Evolutionary conservation across 2,113 vertebrate species (phyloP).

Genomic region (Barnardius zonarius): DNA sequence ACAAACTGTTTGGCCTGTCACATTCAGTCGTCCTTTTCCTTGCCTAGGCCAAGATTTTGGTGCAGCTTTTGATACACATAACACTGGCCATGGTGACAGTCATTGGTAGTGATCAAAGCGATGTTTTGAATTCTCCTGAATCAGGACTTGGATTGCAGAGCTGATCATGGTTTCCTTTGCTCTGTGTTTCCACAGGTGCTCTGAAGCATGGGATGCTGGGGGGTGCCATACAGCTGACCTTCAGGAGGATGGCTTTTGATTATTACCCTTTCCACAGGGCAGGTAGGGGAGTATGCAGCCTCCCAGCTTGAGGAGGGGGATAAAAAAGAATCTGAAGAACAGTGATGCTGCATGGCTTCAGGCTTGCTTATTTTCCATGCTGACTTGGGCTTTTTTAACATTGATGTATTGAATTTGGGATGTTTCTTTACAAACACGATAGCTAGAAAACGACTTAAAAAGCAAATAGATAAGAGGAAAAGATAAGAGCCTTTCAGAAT

Average conservation of each 20-base stretch:
- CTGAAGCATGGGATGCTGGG: conserved; percentile 82
- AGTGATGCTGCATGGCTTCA: not conserved
- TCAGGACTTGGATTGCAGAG: not conserved
- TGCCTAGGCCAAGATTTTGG: not conserved
- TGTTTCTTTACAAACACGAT: not conserved
- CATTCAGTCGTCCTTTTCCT: not conserved
- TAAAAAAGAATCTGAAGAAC: not conserved
- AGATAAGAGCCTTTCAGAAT: not conserved
- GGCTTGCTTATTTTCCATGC: not conserved
- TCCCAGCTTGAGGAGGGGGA: not conserved
- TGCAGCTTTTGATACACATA: not conserved
- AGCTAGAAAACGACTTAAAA: not conserved
- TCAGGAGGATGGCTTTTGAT: conserved; percentile 91
- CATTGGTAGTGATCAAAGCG: not conserved
- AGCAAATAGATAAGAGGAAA: not conserved
- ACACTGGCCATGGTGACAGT: not conserved
- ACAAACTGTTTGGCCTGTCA: not conserved
- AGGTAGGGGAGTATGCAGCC: conserved; percentile 73
- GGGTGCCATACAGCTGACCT: conserved; percentile 95
- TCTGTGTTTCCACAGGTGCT: conserved; percentile 68
- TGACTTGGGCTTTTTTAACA: not conserved
- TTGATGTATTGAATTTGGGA: too few species aligned
- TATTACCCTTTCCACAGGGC: conserved; percentile 95
- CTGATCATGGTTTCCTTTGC: not conserved
- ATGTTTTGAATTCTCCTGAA: not conserved